phyloP scores from a whole-genome alignment of 2,113 vertebrate genomes.

The Tetrax tetrax region DNA sequence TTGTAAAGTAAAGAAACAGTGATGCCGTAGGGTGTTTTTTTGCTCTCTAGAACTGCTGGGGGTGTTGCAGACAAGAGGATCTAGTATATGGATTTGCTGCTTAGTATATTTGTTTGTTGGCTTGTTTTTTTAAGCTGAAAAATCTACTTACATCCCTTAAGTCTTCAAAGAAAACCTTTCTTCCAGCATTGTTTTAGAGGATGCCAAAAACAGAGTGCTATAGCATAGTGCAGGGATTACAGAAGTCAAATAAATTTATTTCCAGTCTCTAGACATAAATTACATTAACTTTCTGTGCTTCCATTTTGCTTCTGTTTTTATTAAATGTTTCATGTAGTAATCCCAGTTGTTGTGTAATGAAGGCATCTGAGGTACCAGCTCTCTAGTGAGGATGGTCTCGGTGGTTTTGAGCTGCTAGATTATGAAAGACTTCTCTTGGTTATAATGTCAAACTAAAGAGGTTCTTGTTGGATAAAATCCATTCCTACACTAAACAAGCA shows the following conservation, averaged over 20 bases:
- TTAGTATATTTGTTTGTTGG: neutral
- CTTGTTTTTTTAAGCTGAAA: slow-evolving; percentile 27
- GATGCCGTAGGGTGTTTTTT: neutral
- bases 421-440: neutral
- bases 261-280: neutral
- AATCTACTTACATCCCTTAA: slow-evolving; percentile 23
- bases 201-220: neutral
- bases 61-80: neutral
- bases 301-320: neutral
- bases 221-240: neutral
- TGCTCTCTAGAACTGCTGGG: neutral
- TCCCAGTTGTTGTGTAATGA: neutral
- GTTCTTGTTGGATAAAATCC: neutral
- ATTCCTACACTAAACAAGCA: neutral
- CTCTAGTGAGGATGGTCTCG: neutral
- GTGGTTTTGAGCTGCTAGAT: neutral
- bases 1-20: neutral
- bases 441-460: neutral
- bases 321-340: neutral
- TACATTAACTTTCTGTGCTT: neutral
- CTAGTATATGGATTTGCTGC: slow-evolving; percentile 3
- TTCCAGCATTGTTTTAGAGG: neutral
- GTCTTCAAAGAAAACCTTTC: neutral
- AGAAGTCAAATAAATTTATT: neutral
- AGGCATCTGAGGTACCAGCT: neutral